phyloP scores from a whole-genome alignment of 2,888 invertebrate genomes.

The Pristionchus fissidentatus region DNA sequence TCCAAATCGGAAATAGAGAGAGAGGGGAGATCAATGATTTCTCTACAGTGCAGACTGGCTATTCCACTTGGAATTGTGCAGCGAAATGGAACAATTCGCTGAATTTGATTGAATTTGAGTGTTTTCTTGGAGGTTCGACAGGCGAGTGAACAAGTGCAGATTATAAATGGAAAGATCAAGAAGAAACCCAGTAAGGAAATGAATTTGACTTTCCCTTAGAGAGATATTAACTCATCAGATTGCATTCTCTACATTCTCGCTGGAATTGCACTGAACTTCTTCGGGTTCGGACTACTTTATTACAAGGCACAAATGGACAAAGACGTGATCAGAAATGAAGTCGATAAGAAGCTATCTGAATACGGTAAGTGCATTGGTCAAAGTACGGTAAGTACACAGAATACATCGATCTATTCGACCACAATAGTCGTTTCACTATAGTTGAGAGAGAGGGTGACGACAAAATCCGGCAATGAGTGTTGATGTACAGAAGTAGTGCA shows the following conservation, averaged over 20 bases:
- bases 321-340: slow-evolving; percentile 38
- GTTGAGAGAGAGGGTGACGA: background rate
- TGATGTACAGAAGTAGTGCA: slow-evolving; percentile 13
- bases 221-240: background rate
- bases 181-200: slow-evolving; percentile 44
- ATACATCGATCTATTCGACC: too few species aligned
- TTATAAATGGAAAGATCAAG: slow-evolving; percentile 35
- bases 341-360: slow-evolving; percentile 42
- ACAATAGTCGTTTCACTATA: background rate
- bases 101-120: slow-evolving; percentile 12
- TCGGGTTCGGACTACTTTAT: slow-evolving; percentile 41
- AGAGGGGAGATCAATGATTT: background rate
- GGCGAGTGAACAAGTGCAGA: slow-evolving; percentile 33
- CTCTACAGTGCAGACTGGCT: too few species aligned
- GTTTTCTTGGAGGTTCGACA: slow-evolving; percentile 28
- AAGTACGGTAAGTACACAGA: background rate
- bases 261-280: slow-evolving; percentile 20
- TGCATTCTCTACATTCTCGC: background rate
- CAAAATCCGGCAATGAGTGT: slow-evolving; percentile 17
- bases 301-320: slow-evolving; percentile 46
- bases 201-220: background rate
- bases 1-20: background rate
- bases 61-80: background rate
- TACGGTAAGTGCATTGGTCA: slow-evolving; percentile 34
- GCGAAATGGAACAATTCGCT: background rate